Base-by-base conservation (phyloP, 1,140 invertebrate genomes). In the Thaumetopoea pityocampa region DNA sequence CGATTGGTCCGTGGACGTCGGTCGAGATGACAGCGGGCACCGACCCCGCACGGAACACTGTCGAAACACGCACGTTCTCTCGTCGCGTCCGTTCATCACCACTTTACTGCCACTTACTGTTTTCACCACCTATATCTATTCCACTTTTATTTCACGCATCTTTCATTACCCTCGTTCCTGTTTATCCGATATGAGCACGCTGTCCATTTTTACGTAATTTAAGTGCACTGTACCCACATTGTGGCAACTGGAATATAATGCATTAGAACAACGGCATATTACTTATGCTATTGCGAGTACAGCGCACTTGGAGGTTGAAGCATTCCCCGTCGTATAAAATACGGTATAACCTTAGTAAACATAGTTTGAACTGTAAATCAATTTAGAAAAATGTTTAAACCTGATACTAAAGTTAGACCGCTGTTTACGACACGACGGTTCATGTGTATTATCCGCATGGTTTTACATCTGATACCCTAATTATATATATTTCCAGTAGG, bases 1-100 rank as follows among this genome's bases (percentile, higher is more conserved):
- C 22, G 55, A 43, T 38, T 35, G 51, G 49, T 65, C 48, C 44
- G 51, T 54, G 51, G 45, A 58, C 6, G 46, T 55, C n/a, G n/a
- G n/a, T n/a, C 40, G 47, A 56, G 30, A 34, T 28, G 15, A 50
- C 51, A 55, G 67, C 62, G 62, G 66, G 64, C 58, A 49, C 47
- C 48, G 52, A 79, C 70, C 77, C 76, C 79, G 79, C 77, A 84
- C 77, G 79, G 79, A 84, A 84, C 79, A 84, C 74, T 62, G 43
- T 63, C 67, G 61, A 62, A 61, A 72, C 49, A 65, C 64, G 65
- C 73, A 72, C 64, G 60, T 68, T 65, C 59, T 67, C 58, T 52
- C 57, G 47, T 41, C 59, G 61, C 64, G 61, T 69, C 61, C 51
- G 63, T 54, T 70, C 70, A 80, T 77, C 56, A 83, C 69, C 67